Evolutionary conservation across 2,797 vertebrate genomes (phyloP).

Genomic region (Sus cebifrons): DNA sequence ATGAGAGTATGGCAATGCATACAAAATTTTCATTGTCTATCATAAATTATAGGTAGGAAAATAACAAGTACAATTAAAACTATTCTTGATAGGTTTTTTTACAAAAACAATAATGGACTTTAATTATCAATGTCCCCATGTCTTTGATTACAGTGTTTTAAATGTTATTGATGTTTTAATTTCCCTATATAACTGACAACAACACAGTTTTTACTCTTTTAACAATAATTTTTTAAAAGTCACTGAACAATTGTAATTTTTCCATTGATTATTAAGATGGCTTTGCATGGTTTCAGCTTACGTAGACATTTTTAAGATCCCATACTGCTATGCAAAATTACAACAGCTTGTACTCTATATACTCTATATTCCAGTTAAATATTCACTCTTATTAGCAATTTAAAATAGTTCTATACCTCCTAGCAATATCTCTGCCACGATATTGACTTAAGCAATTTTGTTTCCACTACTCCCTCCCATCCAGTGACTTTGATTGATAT

Average conservation of each 20-base stretch:
- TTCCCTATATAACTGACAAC: slow-evolving; percentile 36
- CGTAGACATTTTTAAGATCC: background rate
- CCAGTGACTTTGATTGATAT: background rate
- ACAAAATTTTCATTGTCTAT: background rate
- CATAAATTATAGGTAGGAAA: slow-evolving; percentile 57
- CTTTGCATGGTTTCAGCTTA: background rate
- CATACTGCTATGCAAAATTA: background rate
- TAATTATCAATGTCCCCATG: slow-evolving; percentile 48
- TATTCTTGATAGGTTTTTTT: background rate
- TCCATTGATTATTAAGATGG: slow-evolving; percentile 19
- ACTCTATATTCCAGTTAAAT: background rate
- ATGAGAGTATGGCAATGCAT: slow-evolving; percentile 51
- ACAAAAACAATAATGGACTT: slow-evolving; percentile 30
- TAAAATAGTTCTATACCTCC: slow-evolving; percentile 24
- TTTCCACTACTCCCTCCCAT: background rate
- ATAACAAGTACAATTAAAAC: slow-evolving; percentile 42
- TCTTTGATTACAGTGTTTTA: background rate
- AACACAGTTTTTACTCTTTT: slow-evolving; percentile 50
- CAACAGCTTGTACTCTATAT: background rate
- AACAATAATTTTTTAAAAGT: slow-evolving; percentile 33
- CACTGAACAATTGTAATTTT: background rate
- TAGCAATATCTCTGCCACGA: background rate
- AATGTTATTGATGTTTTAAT: background rate
- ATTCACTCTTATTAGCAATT: background rate
- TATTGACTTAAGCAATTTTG: slow-evolving; percentile 14